Evolutionary conservation across 2,888 invertebrate species (phyloP), one percentile per base, ranked within the genome.

Genomic region (Drosophila paracracens): DNA sequence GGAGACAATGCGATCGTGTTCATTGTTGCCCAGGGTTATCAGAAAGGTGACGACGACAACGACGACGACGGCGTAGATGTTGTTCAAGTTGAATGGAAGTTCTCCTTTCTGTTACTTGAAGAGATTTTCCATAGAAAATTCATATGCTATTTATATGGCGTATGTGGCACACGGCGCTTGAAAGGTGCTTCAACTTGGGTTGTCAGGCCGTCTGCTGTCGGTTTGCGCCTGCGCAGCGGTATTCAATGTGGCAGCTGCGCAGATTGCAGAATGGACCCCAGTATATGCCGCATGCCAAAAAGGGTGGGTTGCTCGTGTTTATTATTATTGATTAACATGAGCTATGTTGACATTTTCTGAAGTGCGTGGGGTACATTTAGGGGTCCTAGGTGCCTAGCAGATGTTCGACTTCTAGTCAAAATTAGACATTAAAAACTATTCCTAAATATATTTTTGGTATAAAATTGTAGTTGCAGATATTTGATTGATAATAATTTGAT

Each of bases 101-200:
- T 88, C 75, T 70, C 86, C 76, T 82, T 71, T 62, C 43, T 31
- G 25, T 25, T 31, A 40, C 25, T 43, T 85, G 65, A 81, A 88
- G 79, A 81, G 71, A 70, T 77, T 84, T 84, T 85, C 75, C 79
- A 81, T 72, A 76, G 76, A 73, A 86, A 78, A 85, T 70, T 46
- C 69, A 70, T 86, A 38, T 18, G 68, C 68, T 72, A 74, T 88
- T 84, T 83, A 83, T 84, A 69, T 73, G 54, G 57, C 70, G 71
- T 78, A 83, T 75, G 72, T 79, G 82, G 76, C 68, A 66, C 62
- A 52, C 51, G 74, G 67, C 78, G 59, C 64, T 71, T 31, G 36
- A 77, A 77, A 82, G 72, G 78, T 82, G 75, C 70, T 76, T 66
- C 61, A 31, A 43, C 52, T 56, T 69, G 62, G 79, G 77, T 61